Percentiles rank a stretch among this genome's conserved stretches.
phyloP scores from a whole-genome alignment of 2,888 invertebrate genomes.

The Meiosimyza platycephala region DNA sequence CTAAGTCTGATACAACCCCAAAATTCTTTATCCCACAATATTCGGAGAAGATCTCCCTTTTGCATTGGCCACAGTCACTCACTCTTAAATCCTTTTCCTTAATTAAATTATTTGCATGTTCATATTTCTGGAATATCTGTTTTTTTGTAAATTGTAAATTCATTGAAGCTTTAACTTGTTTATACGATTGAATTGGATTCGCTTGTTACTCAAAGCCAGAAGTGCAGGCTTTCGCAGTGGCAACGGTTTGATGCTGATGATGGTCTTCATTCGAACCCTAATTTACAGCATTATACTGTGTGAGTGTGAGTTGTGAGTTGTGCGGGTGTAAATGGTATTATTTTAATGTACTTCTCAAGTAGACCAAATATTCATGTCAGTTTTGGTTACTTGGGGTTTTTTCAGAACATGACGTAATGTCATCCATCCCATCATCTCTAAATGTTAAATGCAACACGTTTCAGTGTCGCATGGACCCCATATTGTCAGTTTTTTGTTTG shows the following conservation, averaged over 20 bases:
- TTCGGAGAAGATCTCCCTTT: neutral
- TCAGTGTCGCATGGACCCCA: conserved; percentile 38
- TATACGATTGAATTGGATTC: conserved; percentile 16
- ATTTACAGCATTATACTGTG: neutral
- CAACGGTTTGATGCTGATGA: neutral
- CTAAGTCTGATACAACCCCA: neutral
- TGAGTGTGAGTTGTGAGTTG: conserved; percentile 5
- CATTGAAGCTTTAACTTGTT: conserved; percentile 30
- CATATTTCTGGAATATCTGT: conserved; percentile 54
- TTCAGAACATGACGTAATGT: conserved; percentile 50
- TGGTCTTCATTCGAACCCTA: neutral
- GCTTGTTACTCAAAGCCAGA: conserved; percentile 22
- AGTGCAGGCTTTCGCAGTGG: neutral
- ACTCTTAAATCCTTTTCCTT: conserved; percentile 57
- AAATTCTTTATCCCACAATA: neutral
- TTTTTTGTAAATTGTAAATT: conserved; percentile 29
- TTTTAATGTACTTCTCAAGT: conserved; percentile 28
- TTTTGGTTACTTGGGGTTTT: conserved; percentile 42
- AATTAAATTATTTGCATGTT: conserved; percentile 62
- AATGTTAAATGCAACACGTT: conserved; percentile 58
- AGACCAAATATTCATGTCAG: conserved; percentile 31
- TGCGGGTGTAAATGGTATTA: conserved; percentile 37
- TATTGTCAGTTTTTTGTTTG: conserved; percentile 17
- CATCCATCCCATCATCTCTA: conserved; percentile 11
- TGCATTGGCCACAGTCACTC: conserved; percentile 23